Evolutionary conservation across 2,113 vertebrate genomes (phyloP), one percentile per base, ranked within the genome.

Genomic region (Eubucco bourcierii): DNA sequence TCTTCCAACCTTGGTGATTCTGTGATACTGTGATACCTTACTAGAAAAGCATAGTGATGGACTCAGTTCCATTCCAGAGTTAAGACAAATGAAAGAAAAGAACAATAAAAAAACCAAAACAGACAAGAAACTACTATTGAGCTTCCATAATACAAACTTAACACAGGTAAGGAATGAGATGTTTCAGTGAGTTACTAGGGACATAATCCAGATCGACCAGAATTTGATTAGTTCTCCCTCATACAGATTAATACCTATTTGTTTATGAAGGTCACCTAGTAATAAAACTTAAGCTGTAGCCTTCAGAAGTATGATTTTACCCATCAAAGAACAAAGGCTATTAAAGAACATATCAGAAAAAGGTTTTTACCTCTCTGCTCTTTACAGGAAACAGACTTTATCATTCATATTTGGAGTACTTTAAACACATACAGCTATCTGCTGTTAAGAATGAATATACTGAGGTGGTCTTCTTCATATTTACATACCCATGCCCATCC

Each of bases 401-500:
- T 3, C 66, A 24, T 56, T 67, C 7, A 4, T 44, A 77, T 29
- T 80, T 72, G 47, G 15, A 63, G 8, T 46, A 85, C 15, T 61
- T 85, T 55, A 84, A 90, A 9, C 84, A 44, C 13, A 60, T 10
- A 23, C 3, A 71, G 60, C 23, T 74, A 29, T 71, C 21, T 64
- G 41, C 27, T 77, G 12, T 47, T 39, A 66, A 66, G 17, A 80
- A 1, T 47, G 27, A 79, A 80, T 34, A n/a, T 59, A 27, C 21
- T 12, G 19, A 85, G 56, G 72, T 13, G 6, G 19, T 53, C 21
- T 58, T 34, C 58, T 46, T 60, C 2, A 6, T 33, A 39, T 88
- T 94, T 96, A 97, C 98, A 60, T 97, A 99, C 99, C 99, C 98
- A 93, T 99, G 98, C 68, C 98, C 98, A 90, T 99, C 98, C 86